Evolutionary conservation across 2,113 vertebrate genomes (phyloP), one percentile per base, ranked within the genome.

Genomic region (Gopherus evgoodei): DNA sequence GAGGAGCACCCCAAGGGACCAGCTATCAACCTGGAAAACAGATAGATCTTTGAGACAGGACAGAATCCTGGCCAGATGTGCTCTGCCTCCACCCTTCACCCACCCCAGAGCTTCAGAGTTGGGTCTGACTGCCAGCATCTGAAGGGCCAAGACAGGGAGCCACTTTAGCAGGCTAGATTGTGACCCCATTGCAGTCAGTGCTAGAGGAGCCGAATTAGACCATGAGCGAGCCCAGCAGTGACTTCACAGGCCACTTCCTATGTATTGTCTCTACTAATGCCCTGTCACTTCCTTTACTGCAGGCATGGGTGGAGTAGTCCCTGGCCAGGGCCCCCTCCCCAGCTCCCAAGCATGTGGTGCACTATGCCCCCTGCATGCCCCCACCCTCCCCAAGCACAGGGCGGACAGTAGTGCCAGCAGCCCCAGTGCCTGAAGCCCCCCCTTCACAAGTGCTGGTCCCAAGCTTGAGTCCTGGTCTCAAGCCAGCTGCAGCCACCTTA

Each of bases 1-100:
- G 29, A 99, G 98, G 5, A 99, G 98, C 21, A 99, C 99, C 0
- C 99, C 99, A 49, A 99, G 98, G 59, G 99, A 99, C 99, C 99
- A 99, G 94, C 99, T 99, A 98, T 99, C 99, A 96, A 99, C 99
- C 98, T 99, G 98, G 2, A 97, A 95, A 10, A 78, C 42, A 87
- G 50, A 79, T 8, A 59, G 31, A 52, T 0, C 8, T 56, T 52
- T 38, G 14, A 59, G n/a, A 21, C 27, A 47, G 38, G 50, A 35
- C 31, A 8, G 3, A 16, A 8, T 9, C 42, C 42, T 16, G 14
- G 19, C 38, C 16, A 85, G 13, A 65, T n/a, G 11, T 13, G 49
- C 50, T 47, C 24, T 14, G 29, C 13, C 31, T 29, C 5, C 24
- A 4, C 44, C 13, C 31, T 29, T 3, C 10, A 4, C 44, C 62